Conservation (phyloP, 2,113 vertebrate species). For the Circaetus cinerascens region DNA sequence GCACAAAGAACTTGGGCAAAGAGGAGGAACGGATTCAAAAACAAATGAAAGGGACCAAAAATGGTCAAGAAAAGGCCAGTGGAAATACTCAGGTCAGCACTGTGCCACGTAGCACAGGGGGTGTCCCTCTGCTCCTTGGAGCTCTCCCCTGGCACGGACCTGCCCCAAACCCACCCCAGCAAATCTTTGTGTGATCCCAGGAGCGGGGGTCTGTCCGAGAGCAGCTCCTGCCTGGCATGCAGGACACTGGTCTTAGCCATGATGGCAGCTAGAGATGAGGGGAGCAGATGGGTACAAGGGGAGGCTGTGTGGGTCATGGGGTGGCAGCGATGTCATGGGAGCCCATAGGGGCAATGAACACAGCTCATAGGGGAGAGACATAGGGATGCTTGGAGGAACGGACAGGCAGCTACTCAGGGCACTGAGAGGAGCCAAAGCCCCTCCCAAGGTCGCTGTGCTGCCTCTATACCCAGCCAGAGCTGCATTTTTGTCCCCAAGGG, state of each 20-base stretch:
- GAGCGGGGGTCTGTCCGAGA: background rate
- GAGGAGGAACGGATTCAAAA: slow-evolving; percentile 60
- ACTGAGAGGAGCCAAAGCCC: background rate
- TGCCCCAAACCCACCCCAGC: rapidly evolving
- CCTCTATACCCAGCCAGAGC: background rate
- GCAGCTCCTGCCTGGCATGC: background rate
- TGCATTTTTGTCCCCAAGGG: background rate
- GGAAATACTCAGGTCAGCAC: slow-evolving; percentile 57
- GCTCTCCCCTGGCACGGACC: background rate
- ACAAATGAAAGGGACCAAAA: slow-evolving; percentile 69
- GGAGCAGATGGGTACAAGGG: background rate
- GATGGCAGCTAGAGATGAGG: background rate
- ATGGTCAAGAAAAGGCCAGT: slow-evolving; percentile 64
- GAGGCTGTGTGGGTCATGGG: rapidly evolving
- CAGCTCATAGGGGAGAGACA: rapidly evolving
- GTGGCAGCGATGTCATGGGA: background rate
- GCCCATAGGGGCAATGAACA: background rate
- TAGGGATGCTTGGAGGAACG: background rate
- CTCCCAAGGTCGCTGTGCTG: background rate
- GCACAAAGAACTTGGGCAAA: slow-evolving; percentile 52
- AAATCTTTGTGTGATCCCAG: background rate
- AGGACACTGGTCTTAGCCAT: background rate
- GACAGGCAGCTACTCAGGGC: background rate
- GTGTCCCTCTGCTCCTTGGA: background rate
- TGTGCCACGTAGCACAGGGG: background rate